Evolutionary conservation across 1,140 invertebrate genomes (phyloP), one percentile per base, ranked within the genome.

Genomic region (Schlechtendalia chinensis): DNA sequence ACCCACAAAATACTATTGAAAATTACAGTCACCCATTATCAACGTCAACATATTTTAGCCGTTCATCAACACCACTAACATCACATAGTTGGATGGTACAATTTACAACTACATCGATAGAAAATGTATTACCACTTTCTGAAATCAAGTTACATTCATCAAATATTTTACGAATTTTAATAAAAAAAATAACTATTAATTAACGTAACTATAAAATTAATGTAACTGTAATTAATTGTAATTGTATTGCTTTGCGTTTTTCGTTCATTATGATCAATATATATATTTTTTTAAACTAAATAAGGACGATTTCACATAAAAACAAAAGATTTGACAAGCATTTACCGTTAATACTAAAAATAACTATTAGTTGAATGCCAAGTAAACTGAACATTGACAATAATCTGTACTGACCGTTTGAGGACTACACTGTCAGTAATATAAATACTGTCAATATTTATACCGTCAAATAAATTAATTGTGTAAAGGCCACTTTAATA

Each of bases 51-150:
- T 3, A 47, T 6, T 53, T 45, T 69, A 79, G 56, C 50, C 59
- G 74, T 22, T 58, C 58, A 79, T 67, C 81, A 63, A 81, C 69
- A 63, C 81, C 81, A 72, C 82, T 24, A n/a, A n/a, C n/a, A 27
- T 47, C 47, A 71, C 22, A 65, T 65, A 65, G 61, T 29, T 71
- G 32, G 63, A 45, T 32, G 63, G 32, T 45, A n/a, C 32, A 67
- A n/a, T 67, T 19, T 67, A 67, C 19, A 67, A 67, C 17, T 67
- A 11, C 32, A 67, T 67, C 63, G 63, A 32, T 5, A 67, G 63
- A 67, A 45, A 67, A 67, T 58, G 19, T 54, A 54, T 19, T 54
- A 54, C 5, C 53, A 54, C 53, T 54, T 54, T 54, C 53, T 19
- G 53, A 54, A 54, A 5, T 10, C 39, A 45, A 45, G 39, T 45